Percentiles rank a stretch among this genome's conserved stretches.
Evolutionary conservation across 2,113 vertebrate species (phyloP).

Genomic region (Semnornis frantzii): DNA sequence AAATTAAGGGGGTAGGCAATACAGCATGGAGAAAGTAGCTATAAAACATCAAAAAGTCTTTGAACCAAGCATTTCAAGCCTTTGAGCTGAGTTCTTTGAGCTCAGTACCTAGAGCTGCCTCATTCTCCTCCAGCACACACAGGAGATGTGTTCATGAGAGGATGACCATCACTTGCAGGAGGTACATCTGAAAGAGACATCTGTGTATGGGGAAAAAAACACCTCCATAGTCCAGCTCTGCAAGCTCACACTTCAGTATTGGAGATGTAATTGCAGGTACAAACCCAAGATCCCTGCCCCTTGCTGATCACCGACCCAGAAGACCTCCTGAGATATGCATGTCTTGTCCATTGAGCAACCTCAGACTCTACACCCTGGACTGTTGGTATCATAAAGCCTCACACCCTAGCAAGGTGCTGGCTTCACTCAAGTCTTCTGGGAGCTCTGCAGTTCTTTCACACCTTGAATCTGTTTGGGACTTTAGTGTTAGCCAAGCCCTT

Average conservation of each 20-base stretch:
- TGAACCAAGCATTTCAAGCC: neutral
- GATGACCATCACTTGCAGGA: neutral
- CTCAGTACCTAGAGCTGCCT: neutral
- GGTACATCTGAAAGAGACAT: neutral
- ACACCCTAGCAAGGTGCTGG: neutral
- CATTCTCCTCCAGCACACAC: fast-evolving
- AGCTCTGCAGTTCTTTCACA: neutral
- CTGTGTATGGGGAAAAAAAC: neutral
- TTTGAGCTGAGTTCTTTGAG: neutral
- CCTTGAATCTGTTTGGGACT: neutral
- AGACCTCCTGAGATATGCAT: fast-evolving
- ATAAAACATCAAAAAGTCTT: neutral
- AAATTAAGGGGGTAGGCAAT: neutral
- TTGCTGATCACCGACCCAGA: neutral
- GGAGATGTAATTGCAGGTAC: neutral
- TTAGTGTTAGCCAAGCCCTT: neutral
- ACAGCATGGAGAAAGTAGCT: neutral
- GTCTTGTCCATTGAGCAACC: neutral
- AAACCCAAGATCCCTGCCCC: neutral
- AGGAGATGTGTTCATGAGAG: fast-evolving
- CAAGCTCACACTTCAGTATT: neutral
- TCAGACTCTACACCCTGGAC: neutral
- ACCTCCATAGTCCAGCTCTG: neutral
- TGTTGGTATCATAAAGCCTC: neutral
- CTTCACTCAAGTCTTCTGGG: neutral